Percentiles rank a stretch among this genome's conserved stretches.
phyloP scores from a whole-genome alignment of 2,888 invertebrate genomes.

The Campoplex capitator region DNA sequence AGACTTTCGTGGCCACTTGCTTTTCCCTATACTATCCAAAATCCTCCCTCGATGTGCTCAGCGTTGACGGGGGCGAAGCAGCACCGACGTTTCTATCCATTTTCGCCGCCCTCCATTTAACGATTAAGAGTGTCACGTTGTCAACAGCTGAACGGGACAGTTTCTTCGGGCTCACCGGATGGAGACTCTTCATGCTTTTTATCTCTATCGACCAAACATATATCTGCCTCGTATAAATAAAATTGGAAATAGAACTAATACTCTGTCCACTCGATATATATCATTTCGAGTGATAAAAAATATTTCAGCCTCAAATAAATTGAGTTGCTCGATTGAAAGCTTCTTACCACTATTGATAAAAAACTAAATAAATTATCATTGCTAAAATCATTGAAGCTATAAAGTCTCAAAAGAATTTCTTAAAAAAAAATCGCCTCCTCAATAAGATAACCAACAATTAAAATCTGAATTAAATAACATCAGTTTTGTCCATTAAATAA shows the following conservation, averaged over 20 bases:
- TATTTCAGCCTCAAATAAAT: background rate
- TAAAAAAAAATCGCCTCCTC: background rate
- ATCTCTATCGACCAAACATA: background rate
- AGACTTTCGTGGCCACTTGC: conserved; percentile 60
- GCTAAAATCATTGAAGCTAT: background rate
- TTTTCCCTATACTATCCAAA: conserved; percentile 38
- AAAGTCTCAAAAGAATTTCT: background rate
- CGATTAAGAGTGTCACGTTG: conserved; percentile 45
- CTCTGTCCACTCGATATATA: background rate
- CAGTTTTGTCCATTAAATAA: too few relatives aligned
- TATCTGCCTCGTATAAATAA: conserved; percentile 1
- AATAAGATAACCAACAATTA: background rate
- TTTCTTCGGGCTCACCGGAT: conserved; percentile 21
- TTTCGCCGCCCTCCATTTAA: conserved; percentile 13
- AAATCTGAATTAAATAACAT: too few relatives aligned
- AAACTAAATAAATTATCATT: background rate
- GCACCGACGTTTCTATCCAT: conserved; percentile 39
- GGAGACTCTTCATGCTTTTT: conserved; percentile 1
- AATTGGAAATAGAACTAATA: background rate
- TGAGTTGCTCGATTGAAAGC: background rate
- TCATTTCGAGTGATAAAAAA: background rate
- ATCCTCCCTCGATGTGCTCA: conserved; percentile 36
- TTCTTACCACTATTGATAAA: background rate
- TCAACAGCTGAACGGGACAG: conserved; percentile 46
- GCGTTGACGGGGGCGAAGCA: conserved; percentile 36